phyloP scores from a whole-genome alignment of 2,113 vertebrate genomes.

The Ammodytes marinus region DNA sequence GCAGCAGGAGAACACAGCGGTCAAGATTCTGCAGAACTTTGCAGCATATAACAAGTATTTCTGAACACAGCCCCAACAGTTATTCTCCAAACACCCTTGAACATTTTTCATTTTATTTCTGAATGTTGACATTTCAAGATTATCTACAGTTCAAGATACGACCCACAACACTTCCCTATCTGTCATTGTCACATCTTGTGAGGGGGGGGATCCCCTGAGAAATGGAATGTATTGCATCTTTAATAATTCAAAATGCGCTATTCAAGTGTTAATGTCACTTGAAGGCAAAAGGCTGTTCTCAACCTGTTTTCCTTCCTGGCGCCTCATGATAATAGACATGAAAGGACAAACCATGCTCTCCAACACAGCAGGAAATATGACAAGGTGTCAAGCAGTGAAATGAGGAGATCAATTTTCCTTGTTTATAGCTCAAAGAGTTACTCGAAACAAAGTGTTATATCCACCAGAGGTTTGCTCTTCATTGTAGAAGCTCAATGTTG shows the following conservation, averaged over 20 bases:
- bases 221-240: conserved; percentile 38
- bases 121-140: background rate
- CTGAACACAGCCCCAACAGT: background rate
- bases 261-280: conserved; percentile 56
- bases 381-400: conserved; percentile 54
- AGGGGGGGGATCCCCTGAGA: conserved; percentile 6
- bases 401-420: conserved; percentile 52
- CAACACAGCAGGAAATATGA: conserved; percentile 63
- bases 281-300: conserved; percentile 51
- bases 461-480: conserved; percentile 10
- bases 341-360: conserved; percentile 55
- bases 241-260: conserved; percentile 61
- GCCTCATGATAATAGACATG: conserved; percentile 59
- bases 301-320: conserved; percentile 27
- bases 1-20: conserved; percentile 75
- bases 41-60: conserved; percentile 86
- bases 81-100: background rate
- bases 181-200: background rate
- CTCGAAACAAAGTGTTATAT: conserved; percentile 2
- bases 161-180: conserved; percentile 45
- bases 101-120: conserved; percentile 24
- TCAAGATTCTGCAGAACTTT: conserved; percentile 85
- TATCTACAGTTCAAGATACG: conserved; percentile 1
- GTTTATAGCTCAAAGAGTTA: conserved; percentile 44
- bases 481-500: conserved; percentile 13